Evolutionary conservation across 2,113 vertebrate species (phyloP).

Genomic region (Ibidorhyncha struthersii): DNA sequence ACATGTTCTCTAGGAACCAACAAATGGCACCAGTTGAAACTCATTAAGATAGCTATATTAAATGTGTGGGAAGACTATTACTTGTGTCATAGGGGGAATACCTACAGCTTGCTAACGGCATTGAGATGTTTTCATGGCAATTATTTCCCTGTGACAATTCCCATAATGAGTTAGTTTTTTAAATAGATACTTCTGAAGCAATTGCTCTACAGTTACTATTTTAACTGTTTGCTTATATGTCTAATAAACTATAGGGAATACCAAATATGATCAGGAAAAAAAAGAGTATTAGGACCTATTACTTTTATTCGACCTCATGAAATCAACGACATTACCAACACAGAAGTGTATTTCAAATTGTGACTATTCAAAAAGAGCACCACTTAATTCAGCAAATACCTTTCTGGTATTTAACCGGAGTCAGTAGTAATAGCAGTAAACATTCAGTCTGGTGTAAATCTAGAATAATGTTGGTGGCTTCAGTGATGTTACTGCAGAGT

Average conservation of each 20-base stretch:
- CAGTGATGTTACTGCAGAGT: not conserved
- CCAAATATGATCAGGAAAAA: not conserved
- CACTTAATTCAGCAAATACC: not conserved
- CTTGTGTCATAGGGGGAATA: not conserved
- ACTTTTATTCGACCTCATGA: not conserved
- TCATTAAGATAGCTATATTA: not conserved
- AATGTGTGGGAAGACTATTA: not conserved
- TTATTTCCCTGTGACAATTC: not conserved
- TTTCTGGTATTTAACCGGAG: not conserved
- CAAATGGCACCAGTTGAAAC: not conserved
- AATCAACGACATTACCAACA: not conserved
- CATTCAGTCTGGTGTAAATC: not conserved
- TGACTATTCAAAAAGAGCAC: not conserved
- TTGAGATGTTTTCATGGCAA: not conserved
- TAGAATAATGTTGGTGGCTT: accelerated
- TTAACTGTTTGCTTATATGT: not conserved
- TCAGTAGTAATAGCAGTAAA: not conserved
- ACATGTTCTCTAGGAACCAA: not conserved
- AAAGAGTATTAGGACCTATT: not conserved
- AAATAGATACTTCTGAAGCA: not conserved
- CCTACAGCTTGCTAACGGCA: not conserved
- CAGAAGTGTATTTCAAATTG: not conserved
- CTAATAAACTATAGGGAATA: not conserved
- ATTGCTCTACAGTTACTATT: not conserved
- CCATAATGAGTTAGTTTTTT: not conserved